Evolutionary conservation across 2,888 invertebrate genomes (phyloP), one percentile per base, ranked within the genome.

Genomic region (Physocephala rufipes): DNA sequence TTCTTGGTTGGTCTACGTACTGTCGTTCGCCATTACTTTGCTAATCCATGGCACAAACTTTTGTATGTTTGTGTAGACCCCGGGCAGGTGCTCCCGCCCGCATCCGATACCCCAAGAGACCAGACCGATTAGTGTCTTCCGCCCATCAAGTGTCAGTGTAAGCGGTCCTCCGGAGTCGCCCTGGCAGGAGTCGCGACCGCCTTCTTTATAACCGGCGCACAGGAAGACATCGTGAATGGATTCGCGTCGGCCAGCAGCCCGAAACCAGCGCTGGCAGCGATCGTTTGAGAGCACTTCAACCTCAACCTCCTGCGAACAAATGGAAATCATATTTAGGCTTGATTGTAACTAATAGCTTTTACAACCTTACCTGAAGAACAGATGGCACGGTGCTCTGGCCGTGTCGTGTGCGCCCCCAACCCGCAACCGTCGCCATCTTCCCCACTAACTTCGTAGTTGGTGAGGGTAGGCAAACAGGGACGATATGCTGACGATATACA

Each of bases 191-290:
- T 92, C 92, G 0, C 92, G 86, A 0, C 92, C 92, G 0, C 92
- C 92, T 89, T 95, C 95, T 84, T 96, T 96, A 80, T 95, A 96
- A 2, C 96, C 96, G 0, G 96, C 96, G 82, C 96, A 96, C 0
- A 96, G 87, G 83, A 96, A 96, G 1, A 96, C 96, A 78, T 96
- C 95, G 79, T 96, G 95, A 74, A 96, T 96, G n/a, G 93, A 93
- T 85, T 97, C 96, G 67, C 95, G 87, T 47, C 96, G 87, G 0
- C 96, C 96, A 0, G 96, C 96, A 0, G 95, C 93, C 65, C 95
- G 88, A 86, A 96, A 96, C 96, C 96, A 96, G 64, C 94, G 89
- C 87, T 96, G 96, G 80, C 96, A 96, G 72, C 95, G 89, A 79
- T 95, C 94, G 81, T 96, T 95, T 0, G 95, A 93, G 61, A 96